Evolutionary conservation across 2,113 vertebrate species (phyloP).

Genomic region (Myxocyprinus asiaticus): DNA sequence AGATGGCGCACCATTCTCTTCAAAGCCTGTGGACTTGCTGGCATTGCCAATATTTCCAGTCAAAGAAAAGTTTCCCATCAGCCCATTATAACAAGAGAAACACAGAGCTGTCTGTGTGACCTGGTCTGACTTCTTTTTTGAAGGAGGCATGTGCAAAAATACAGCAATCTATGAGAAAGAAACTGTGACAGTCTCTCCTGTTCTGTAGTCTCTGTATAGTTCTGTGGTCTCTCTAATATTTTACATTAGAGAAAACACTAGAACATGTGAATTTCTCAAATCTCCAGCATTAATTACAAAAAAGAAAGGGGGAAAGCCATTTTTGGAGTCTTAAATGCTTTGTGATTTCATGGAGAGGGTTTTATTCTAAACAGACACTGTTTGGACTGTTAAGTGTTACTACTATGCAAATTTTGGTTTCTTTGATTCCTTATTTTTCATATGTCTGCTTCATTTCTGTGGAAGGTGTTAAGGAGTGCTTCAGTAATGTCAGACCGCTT

Average conservation of each 20-base stretch:
- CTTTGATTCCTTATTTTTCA: slow-evolving; percentile 24
- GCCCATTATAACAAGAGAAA: slow-evolving; percentile 19
- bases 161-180: not conserved
- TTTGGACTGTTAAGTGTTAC: slow-evolving; percentile 53
- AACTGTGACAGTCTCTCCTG: not conserved
- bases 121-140: not conserved
- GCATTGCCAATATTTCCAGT: slow-evolving; percentile 50
- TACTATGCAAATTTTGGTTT: slow-evolving; percentile 18
- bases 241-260: slow-evolving; percentile 1
- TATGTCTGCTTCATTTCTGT: slow-evolving; percentile 48
- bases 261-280: slow-evolving; percentile 11
- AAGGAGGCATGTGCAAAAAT: not conserved
- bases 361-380: not conserved
- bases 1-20: slow-evolving; percentile 23
- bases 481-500: slow-evolving; percentile 49
- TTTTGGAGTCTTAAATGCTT: not conserved
- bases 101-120: slow-evolving; percentile 7
- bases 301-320: not conserved
- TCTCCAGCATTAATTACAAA: not conserved
- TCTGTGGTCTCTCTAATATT: not conserved
- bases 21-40: slow-evolving; percentile 28
- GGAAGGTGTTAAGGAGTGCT: slow-evolving; percentile 55
- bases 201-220: not conserved
- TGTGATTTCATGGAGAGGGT: not conserved
- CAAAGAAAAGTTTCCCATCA: slow-evolving; percentile 36